These are phyloP conservation scores for Pseudomyrmex pallidus DNA, from an alignment of 1,140 invertebrate genomes.

Conservation along the genomic window DNA sequence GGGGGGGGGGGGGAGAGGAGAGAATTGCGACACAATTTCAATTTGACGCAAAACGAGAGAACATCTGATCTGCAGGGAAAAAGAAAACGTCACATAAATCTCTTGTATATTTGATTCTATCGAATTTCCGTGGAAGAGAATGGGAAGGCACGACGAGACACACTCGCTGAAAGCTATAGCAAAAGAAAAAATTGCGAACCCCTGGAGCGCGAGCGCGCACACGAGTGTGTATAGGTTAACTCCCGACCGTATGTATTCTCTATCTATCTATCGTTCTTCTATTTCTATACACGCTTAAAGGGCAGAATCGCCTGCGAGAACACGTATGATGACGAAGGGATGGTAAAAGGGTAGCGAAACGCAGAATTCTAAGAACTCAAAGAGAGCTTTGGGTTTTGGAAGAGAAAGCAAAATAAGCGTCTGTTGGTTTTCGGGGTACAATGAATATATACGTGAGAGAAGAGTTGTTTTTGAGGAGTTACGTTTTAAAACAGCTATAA, in stretches of 20 bases:
- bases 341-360: constrained; percentile 23
- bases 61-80: not conserved
- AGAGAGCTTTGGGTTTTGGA: not conserved
- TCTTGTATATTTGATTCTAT: constrained; percentile 5
- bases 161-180: not conserved
- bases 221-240: not conserved
- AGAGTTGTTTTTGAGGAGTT: constrained; percentile 6
- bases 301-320: constrained; percentile 24
- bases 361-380: constrained; percentile 54
- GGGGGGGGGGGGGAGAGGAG: too few relatives aligned
- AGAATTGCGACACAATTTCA: not conserved
- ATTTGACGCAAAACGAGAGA: not conserved
- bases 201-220: not conserved
- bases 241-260: not conserved
- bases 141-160: not conserved
- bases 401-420: constrained; percentile 36
- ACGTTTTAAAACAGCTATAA: constrained; percentile 14
- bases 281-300: constrained; percentile 34
- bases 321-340: constrained; percentile 2
- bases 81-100: constrained; percentile 12
- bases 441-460: constrained; percentile 7
- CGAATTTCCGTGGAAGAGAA: not conserved
- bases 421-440: constrained; percentile 31
- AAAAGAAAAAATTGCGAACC: constrained; percentile 18
- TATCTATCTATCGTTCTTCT: constrained; percentile 11